phyloP scores from a whole-genome alignment of 2,113 vertebrate genomes.

The Melanerpes aurifrons region DNA sequence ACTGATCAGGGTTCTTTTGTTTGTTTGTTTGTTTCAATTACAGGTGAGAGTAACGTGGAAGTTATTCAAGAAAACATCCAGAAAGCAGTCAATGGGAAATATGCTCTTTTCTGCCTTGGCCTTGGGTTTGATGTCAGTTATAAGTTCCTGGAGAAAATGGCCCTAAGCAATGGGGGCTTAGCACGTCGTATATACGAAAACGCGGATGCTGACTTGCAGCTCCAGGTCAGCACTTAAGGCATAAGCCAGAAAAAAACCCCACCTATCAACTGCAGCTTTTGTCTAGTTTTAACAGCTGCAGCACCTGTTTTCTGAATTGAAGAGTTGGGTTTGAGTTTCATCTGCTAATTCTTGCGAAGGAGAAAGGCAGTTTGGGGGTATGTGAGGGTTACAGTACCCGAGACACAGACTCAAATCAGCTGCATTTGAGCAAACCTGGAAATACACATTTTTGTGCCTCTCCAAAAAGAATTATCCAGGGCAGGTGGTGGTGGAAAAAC shows the following conservation, averaged over 20 bases:
- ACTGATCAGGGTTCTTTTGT: not conserved
- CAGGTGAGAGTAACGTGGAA: conserved; percentile 68
- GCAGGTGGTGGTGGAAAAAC: not conserved
- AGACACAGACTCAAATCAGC: not conserved
- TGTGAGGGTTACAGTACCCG: not conserved
- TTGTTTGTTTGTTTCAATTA: not conserved
- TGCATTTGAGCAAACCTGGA: not conserved
- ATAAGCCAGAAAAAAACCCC: not conserved
- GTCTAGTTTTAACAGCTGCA: not conserved
- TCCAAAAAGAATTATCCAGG: not conserved
- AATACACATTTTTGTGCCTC: not conserved
- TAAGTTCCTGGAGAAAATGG: conserved; percentile 88
- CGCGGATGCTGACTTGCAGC: conserved; percentile 88
- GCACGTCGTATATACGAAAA: conserved; percentile 89
- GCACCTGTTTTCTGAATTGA: not conserved
- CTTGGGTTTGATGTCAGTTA: conserved; percentile 88
- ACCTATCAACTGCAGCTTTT: not conserved
- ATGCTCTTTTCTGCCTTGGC: conserved; percentile 88
- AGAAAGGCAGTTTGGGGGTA: not conserved
- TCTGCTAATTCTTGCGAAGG: not conserved
- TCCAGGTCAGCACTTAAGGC: conserved; percentile 81
- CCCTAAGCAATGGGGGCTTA: conserved; percentile 85
- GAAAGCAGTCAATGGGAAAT: conserved; percentile 73
- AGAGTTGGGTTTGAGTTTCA: not conserved
- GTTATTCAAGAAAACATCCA: conserved; percentile 80